Evolutionary conservation across 2,888 invertebrate genomes (phyloP).

Genomic region (Drosophila anomalata): DNA sequence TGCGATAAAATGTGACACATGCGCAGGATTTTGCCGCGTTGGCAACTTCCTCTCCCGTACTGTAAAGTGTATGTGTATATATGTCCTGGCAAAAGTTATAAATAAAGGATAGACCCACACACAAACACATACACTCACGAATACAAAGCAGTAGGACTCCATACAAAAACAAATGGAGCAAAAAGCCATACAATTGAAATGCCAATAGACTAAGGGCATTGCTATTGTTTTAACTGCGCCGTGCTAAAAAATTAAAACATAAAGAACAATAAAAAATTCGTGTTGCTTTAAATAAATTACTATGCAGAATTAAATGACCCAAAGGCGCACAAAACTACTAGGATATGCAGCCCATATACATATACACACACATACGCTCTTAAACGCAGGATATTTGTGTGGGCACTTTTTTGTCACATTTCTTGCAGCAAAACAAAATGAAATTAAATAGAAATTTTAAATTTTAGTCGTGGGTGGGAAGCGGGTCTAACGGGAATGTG

Average conservation of each 20-base stretch:
- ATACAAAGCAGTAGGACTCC: constrained; percentile 13
- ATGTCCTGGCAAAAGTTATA: constrained; percentile 62
- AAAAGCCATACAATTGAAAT: constrained; percentile 76
- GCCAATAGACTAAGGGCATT: constrained; percentile 69
- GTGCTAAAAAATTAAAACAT: constrained; percentile 73
- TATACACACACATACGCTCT: not conserved
- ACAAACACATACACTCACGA: constrained; percentile 3
- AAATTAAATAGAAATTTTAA: constrained; percentile 57
- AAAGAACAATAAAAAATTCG: constrained; percentile 60
- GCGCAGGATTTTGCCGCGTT: constrained; percentile 73
- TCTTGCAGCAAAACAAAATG: constrained; percentile 59
- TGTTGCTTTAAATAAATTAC: constrained; percentile 76
- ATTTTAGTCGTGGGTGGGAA: constrained; percentile 56
- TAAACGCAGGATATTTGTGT: not conserved
- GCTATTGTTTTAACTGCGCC: constrained; percentile 55
- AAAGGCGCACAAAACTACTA: constrained; percentile 59
- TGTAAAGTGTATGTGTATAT: constrained; percentile 8
- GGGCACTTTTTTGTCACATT: constrained; percentile 23
- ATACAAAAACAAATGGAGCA: constrained; percentile 58
- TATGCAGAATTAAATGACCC: constrained; percentile 76
- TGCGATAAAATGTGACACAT: constrained; percentile 72
- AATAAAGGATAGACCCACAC: constrained; percentile 60
- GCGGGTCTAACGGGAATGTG: not conserved
- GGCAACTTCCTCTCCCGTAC: constrained; percentile 53
- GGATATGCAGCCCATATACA: not conserved